Base-by-base conservation (phyloP, 2,797 vertebrate genomes). In the Brachyrhaphis roseni region DNA sequence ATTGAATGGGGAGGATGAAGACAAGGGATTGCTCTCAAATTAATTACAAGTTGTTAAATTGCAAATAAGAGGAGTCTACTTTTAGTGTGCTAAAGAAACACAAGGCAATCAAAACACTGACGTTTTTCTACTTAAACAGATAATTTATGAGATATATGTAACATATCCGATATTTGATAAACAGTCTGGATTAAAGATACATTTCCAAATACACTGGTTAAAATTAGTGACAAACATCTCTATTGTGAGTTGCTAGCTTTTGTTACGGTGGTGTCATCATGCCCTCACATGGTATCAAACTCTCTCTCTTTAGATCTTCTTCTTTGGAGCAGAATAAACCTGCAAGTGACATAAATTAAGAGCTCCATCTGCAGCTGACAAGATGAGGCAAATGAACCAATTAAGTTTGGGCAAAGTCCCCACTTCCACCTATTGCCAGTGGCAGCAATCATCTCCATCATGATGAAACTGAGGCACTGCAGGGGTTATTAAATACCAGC, bases 281-380 rank as follows among this genome's bases (percentile, higher is more conserved):
- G 79, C 80, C 78, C 79, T 84, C 47, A 70, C 75, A 70, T 78
- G 64, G 78, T 82, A 86, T 96, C 96, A 95, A 95, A 94, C 93
- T 87, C 92, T 81, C 47, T 66, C 45, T 96, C 94, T 95, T 95
- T 95, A 94, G 95, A 95, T 91, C 88, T 94, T 90, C 94, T 89
- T 92, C 95, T 96, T 94, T 90, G 84, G 84, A 84, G 73, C 95
- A 95, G 93, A 96, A 96, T 93, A 95, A 93, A 95, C 94, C 94
- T 93, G 80, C 86, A 87, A 94, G 93, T 96, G 97, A 97, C 95
- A 94, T 76, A 79, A 95, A 95, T 94, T 90, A 93, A 94, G 92
- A 92, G 93, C 64, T 84, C 96, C 97, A 97, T 96, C 96, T 96
- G 96, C 85, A 95, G 94, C 92, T 94, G 93, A 88, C 90, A 94